phyloP scores from a whole-genome alignment of 2,888 invertebrate genomes.

The Drosophila putrida region DNA sequence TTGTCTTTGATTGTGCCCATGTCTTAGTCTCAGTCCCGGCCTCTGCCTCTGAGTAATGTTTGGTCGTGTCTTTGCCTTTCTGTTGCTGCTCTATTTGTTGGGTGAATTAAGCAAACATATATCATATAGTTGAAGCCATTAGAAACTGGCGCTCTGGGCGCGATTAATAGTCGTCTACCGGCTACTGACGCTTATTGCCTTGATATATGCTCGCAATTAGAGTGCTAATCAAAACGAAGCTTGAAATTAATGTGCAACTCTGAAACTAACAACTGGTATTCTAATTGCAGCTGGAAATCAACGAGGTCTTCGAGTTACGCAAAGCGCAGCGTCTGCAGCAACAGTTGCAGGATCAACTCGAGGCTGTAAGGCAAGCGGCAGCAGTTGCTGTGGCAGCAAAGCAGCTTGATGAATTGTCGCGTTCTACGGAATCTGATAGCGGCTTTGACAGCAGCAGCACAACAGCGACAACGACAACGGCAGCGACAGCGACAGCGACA shows the following conservation, averaged over 20 bases:
- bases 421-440: conserved; percentile 83
- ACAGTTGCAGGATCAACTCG: conserved; percentile 55
- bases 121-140: conserved; percentile 71
- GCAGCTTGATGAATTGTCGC: conserved; percentile 83
- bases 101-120: conserved; percentile 71
- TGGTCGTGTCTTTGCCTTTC: conserved; percentile 56
- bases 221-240: conserved; percentile 68
- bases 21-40: conserved; percentile 39
- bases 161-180: conserved; percentile 47
- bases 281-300: conserved; percentile 84
- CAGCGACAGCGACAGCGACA: conserved; percentile 51
- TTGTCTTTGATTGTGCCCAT: conserved; percentile 79
- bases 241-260: conserved; percentile 55
- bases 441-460: conserved; percentile 79
- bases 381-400: conserved; percentile 40
- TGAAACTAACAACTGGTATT: conserved; percentile 54
- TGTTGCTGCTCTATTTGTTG: conserved; percentile 24
- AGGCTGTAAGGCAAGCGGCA: conserved; percentile 51
- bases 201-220: conserved; percentile 77
- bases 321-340: conserved; percentile 79
- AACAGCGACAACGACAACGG: conserved; percentile 49
- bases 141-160: conserved; percentile 59
- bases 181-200: conserved; percentile 49
- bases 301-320: conserved; percentile 85
- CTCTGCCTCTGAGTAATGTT: conserved; percentile 43